Conservation (phyloP, 2,888 invertebrate species). For the Cordylochernes scorpioides region DNA sequence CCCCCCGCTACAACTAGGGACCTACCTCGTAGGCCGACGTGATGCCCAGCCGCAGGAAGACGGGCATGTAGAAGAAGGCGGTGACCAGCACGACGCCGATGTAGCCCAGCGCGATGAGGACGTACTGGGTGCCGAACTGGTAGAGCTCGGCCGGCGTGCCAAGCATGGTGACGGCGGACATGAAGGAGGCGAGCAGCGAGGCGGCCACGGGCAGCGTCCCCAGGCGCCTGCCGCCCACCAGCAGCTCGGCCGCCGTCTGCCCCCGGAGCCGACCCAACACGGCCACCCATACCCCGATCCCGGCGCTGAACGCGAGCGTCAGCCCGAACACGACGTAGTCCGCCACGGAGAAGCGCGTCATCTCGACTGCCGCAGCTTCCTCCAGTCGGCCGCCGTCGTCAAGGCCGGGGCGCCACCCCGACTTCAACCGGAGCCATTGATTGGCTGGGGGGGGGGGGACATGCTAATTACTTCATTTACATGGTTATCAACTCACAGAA, state of each 20-base stretch:
- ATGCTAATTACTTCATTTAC: no score
- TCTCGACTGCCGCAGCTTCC: no score
- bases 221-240: constrained; percentile 53
- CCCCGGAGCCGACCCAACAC: constrained; percentile 36
- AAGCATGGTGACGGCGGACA: constrained; percentile 64
- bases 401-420: no score
- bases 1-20: constrained; percentile 17
- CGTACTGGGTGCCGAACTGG: constrained; percentile 57
- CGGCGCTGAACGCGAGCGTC: constrained; percentile 49
- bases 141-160: constrained; percentile 83
- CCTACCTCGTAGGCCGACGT: constrained; percentile 66
- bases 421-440: no score
- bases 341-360: constrained; percentile 10
- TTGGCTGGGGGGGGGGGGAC: no score
- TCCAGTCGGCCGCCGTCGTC: no score
- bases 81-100: constrained; percentile 31
- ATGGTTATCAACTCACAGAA: no score
- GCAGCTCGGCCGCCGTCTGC: constrained; percentile 44
- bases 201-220: constrained; percentile 63
- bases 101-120: constrained; percentile 52
- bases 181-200: constrained; percentile 65
- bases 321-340: constrained; percentile 47
- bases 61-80: constrained; percentile 49
- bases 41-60: constrained; percentile 50
- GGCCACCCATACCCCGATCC: constrained; percentile 59